Evolutionary conservation across 2,888 invertebrate genomes (phyloP).

Genomic region (Microctonus aethiopoides): DNA sequence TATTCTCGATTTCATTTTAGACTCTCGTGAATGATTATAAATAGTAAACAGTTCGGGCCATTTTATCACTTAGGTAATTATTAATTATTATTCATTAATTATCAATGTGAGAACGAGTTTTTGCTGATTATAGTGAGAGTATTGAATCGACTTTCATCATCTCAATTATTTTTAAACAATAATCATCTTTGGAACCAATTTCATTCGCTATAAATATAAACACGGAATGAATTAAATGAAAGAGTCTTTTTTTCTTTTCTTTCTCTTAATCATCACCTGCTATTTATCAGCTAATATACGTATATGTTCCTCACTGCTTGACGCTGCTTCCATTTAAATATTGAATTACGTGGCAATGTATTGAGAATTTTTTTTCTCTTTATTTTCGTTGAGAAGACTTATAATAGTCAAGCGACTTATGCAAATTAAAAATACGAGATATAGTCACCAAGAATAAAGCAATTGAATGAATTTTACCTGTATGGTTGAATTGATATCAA

Average conservation of each 20-base stretch:
- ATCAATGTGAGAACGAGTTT: not conserved
- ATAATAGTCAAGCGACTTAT: not conserved
- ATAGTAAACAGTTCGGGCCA: not conserved
- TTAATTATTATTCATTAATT: not conserved
- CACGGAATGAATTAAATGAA: slow-evolving; percentile 12
- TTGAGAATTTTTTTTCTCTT: not conserved
- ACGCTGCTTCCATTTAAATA: not conserved
- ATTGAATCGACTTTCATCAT: slow-evolving; percentile 32
- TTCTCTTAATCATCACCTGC: not conserved
- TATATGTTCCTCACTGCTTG: not conserved
- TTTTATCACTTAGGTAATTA: not conserved
- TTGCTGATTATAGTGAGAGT: slow-evolving; percentile 18
- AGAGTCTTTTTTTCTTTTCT: not conserved
- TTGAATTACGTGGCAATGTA: not conserved
- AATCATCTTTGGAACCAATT: not conserved
- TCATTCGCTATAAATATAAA: not conserved
- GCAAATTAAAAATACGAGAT: not conserved
- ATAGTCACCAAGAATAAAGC: not conserved
- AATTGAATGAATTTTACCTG: not conserved
- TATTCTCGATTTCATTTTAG: not conserved
- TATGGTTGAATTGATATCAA: not conserved
- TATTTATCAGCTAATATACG: not conserved
- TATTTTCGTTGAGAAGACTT: not conserved
- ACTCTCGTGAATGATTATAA: not conserved
- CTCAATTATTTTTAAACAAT: slow-evolving; percentile 13